These are phyloP conservation scores for Rhinogobio ventralis DNA, from an alignment of 2,797 vertebrate species.

Conservation along the genomic window DNA sequence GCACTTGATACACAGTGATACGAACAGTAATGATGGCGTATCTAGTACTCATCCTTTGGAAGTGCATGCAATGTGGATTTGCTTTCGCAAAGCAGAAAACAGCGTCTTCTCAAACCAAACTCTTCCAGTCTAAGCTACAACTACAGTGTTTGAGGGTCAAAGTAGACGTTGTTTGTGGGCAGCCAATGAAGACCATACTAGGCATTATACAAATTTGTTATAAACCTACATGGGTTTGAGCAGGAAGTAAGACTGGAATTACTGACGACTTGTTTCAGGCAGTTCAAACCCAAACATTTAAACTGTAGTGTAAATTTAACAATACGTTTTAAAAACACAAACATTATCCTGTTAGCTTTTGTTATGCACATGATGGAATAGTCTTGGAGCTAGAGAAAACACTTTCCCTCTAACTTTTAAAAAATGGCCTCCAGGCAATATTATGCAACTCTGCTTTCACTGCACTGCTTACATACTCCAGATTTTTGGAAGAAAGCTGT, in stretches of 20 bases:
- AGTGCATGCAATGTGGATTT: background rate
- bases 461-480: background rate
- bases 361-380: background rate
- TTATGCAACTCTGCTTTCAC: constrained; percentile 15
- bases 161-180: background rate
- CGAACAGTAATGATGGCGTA: background rate
- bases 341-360: background rate
- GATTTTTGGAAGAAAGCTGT: background rate
- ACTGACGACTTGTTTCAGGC: background rate
- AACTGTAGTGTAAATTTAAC: background rate
- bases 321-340: background rate
- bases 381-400: background rate
- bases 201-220: background rate
- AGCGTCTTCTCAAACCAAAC: background rate
- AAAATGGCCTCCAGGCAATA: background rate
- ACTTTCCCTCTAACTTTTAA: background rate
- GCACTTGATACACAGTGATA: background rate
- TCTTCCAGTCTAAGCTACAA: background rate
- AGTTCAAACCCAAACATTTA: background rate
- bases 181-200: background rate
- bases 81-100: background rate
- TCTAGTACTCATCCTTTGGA: background rate
- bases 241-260: too few relatives aligned
- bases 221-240: too few relatives aligned
- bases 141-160: background rate